Conservation (phyloP, 1,140 invertebrate species). For the Penaeus japonicus region DNA sequence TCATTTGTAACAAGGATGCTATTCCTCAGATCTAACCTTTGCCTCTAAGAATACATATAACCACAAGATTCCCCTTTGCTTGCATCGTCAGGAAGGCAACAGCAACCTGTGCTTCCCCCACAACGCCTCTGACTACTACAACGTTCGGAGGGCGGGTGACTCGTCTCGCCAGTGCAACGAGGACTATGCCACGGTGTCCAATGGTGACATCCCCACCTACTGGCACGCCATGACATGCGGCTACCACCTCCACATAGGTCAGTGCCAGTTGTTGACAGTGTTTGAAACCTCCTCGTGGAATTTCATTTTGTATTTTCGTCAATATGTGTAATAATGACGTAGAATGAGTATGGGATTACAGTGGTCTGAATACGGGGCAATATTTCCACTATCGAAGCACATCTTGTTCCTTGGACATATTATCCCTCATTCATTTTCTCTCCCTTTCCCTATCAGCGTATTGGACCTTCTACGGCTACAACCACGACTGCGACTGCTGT, state of each 20-base stretch:
- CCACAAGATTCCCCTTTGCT: too few species aligned
- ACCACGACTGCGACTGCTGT: conserved; percentile 55
- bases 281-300: too few species aligned
- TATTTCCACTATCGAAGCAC: too few species aligned
- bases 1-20: too few species aligned
- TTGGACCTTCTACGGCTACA: conserved; percentile 59
- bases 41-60: too few species aligned
- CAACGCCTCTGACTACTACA: neutral
- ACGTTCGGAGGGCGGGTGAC: neutral
- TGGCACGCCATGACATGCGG: neutral
- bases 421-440: too few species aligned
- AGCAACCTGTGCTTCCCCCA: neutral
- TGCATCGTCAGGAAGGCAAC: neutral
- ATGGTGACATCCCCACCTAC: neutral
- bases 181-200: neutral
- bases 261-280: neutral
- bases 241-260: neutral
- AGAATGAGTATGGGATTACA: too few species aligned
- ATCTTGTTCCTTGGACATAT: too few species aligned
- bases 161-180: neutral
- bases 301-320: too few species aligned
- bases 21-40: too few species aligned
- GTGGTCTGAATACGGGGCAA: too few species aligned
- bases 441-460: conserved; percentile 24
- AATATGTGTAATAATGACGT: too few species aligned